These are phyloP conservation scores for Chloromyia formosa DNA, from an alignment of 2,888 invertebrate genomes.

Conservation along the genomic window DNA sequence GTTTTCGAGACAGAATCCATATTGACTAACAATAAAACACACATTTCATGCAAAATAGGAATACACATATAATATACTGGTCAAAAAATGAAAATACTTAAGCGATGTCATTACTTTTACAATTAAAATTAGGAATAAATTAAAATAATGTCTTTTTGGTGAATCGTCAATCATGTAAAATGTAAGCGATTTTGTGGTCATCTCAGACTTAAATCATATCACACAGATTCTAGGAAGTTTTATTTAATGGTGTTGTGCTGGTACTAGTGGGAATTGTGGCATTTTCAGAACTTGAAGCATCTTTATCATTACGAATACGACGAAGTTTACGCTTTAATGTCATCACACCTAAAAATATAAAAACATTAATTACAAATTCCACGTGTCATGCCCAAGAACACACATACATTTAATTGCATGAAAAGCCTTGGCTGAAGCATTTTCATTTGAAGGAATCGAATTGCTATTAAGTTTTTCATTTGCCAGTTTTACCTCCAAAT, in stretches of 20 bases:
- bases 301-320: constrained; percentile 62
- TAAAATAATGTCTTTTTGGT: no score
- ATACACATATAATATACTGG: no score
- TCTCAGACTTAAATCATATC: no score
- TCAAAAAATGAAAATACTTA: no score
- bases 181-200: no score
- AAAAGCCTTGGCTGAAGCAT: constrained; percentile 61
- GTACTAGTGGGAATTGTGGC: background rate
- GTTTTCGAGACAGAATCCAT: no score
- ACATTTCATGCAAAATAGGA: no score
- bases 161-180: no score
- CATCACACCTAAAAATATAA: constrained; percentile 59
- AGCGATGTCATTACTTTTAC: no score
- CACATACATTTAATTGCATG: constrained; percentile 63
- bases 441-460: constrained; percentile 53
- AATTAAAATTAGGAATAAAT: no score
- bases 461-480: constrained; percentile 57
- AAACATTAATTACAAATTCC: background rate
- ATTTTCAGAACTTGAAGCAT: constrained; percentile 59
- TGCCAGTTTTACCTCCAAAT: constrained; percentile 61
- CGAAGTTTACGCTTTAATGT: constrained; percentile 63
- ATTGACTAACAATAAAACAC: no score
- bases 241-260: constrained; percentile 3
- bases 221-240: constrained; percentile 24
- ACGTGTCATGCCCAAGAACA: no score